phyloP scores from a whole-genome alignment of 2,888 invertebrate species.

The Rhodophaea formosa region DNA sequence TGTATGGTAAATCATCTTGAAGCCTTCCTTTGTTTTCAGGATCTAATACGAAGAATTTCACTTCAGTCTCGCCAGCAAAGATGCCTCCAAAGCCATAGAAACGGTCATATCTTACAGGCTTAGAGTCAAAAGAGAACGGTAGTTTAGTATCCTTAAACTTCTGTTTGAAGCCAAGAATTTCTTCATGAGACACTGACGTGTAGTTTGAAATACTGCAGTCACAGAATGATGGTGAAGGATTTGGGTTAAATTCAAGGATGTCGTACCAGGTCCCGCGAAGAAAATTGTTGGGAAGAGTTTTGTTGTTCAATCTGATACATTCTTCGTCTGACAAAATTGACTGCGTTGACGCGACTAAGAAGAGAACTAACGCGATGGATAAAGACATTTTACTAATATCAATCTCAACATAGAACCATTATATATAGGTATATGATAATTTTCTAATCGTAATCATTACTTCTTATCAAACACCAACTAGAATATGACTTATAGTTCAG shows the following conservation, averaged over 20 bases:
- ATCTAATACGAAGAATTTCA: background rate
- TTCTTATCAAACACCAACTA: background rate
- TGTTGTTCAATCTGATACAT: conserved; percentile 11
- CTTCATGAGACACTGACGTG: background rate
- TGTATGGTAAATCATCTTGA: background rate
- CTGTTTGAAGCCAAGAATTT: background rate
- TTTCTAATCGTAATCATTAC: background rate
- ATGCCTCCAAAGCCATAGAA: background rate
- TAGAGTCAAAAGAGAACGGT: background rate
- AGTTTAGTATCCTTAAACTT: background rate
- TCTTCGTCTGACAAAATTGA: background rate
- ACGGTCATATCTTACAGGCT: background rate
- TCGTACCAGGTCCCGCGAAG: conserved; percentile 7
- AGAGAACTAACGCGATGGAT: background rate
- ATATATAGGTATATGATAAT: background rate
- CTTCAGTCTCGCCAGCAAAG: background rate
- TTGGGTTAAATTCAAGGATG: background rate
- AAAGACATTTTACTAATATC: background rate
- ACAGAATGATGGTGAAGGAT: background rate
- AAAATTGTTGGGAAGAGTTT: conserved; percentile 19
- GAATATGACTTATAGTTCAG: background rate
- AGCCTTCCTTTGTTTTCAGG: background rate
- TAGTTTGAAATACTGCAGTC: background rate
- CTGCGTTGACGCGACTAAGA: background rate
- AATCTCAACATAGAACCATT: background rate